Base-by-base conservation (phyloP, 2,113 vertebrate species). In the Physeter macrocephalus region DNA sequence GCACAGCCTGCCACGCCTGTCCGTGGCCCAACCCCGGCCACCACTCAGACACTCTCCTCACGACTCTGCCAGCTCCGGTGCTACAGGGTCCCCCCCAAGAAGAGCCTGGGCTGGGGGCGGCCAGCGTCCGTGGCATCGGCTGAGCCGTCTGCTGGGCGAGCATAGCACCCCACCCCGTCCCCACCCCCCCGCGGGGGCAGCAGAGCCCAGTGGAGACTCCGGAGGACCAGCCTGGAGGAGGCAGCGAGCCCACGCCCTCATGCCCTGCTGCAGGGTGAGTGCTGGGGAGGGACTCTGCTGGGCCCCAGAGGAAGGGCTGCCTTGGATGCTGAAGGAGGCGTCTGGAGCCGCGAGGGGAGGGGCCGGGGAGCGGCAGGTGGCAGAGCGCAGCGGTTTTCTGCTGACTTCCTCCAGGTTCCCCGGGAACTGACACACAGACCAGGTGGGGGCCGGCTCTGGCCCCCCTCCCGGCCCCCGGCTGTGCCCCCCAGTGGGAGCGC, bases 231-330 rank as follows among this genome's bases (percentile, higher is more conserved):
- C 75, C 36, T 0, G 23, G 12, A 88, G 94, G 57, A 75, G 52
- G 52, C 46, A 61, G 34, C 78, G 1, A 2, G 34, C 77, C 10
- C 0, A 2, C 10, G 6, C 64, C 89, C 57, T 2, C 64, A 96
- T 94, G 97, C 96, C 97, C 5, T 97, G 97, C 97, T 98, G 97
- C 88, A 85, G 90, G 64, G 97, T 97, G 93, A 98, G 97, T 90
- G 62, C 36, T 3, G 6, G 41, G 80, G 29, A 23, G 7, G 78
- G 27, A 3, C 64, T 12, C 13, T 4, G 23, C 36, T 0, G 54
- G 57, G 13, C 6, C 34, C 8, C 25, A 3, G 4, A 8, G 71
- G 46, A n/a, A 6, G 61, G 69, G 39, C 71, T 21, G 2, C 27
- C 23, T 17, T 3, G 21, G 57, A 6, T 0, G 9, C 43, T 41